phyloP scores from a whole-genome alignment of 1,140 invertebrate genomes.

The Scaptomyza pallida region DNA sequence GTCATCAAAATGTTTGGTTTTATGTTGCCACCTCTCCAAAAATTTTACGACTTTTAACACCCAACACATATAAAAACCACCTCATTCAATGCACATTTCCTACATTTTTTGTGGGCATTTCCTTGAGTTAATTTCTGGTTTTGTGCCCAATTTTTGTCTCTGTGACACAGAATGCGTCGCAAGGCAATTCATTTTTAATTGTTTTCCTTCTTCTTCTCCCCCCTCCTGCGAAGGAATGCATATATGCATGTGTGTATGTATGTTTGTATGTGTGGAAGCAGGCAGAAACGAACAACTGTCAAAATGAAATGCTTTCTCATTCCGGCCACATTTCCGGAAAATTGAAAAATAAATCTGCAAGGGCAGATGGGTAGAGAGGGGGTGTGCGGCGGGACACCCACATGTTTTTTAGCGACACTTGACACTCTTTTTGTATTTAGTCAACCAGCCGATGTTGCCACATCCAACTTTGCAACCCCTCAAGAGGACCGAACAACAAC shows the following conservation, averaged over 20 bases:
- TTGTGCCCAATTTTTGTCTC: slow-evolving; percentile 17
- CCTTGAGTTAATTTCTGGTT: slow-evolving; percentile 22
- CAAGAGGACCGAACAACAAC: no score
- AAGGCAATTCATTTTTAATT: slow-evolving; percentile 74
- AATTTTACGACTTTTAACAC: slow-evolving; percentile 29
- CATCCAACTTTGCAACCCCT: slow-evolving; percentile 40
- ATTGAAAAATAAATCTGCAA: slow-evolving; percentile 70
- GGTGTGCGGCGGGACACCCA: slow-evolving; percentile 5
- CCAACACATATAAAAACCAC: background rate
- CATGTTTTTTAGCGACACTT: slow-evolving; percentile 75
- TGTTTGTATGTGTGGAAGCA: background rate
- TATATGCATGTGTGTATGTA: no score
- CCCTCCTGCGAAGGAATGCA: slow-evolving; percentile 7
- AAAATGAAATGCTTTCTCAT: slow-evolving; percentile 77
- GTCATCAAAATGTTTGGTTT: slow-evolving; percentile 33
- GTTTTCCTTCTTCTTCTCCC: slow-evolving; percentile 51
- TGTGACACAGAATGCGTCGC: slow-evolving; percentile 18
- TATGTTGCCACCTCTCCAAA: slow-evolving; percentile 22
- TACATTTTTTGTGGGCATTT: background rate
- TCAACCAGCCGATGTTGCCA: slow-evolving; percentile 50
- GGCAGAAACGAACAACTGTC: slow-evolving; percentile 61
- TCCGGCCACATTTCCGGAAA: slow-evolving; percentile 53
- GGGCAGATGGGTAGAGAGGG: background rate
- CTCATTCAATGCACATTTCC: slow-evolving; percentile 2
- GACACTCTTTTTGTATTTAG: slow-evolving; percentile 80